Percentiles rank a stretch among this genome's conserved stretches.
These are phyloP conservation scores for Agapornis canus DNA, from an alignment of 2,797 vertebrate species.

Conservation along the genomic window DNA sequence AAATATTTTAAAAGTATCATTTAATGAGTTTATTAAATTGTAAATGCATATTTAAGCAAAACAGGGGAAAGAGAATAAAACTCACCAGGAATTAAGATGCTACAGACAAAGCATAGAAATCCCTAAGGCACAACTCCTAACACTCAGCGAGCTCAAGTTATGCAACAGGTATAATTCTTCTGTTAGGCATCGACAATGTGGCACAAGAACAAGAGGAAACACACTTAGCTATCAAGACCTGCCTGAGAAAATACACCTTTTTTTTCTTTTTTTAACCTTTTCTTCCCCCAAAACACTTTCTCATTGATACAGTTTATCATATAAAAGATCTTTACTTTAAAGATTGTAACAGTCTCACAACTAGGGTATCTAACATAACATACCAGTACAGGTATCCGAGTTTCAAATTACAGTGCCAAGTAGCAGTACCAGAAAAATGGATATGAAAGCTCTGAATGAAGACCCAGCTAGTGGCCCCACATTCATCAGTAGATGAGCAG, in stretches of 20 bases:
- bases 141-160: background rate
- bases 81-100: background rate
- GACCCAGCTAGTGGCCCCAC: background rate
- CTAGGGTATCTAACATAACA: background rate
- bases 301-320: background rate
- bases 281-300: background rate
- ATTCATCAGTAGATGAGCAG: background rate
- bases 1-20: background rate
- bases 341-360: background rate
- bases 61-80: background rate
- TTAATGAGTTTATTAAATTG: background rate
- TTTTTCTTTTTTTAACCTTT: fast-evolving
- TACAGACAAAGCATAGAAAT: background rate
- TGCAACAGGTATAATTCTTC: background rate
- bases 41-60: background rate
- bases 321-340: background rate
- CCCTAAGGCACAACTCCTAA: background rate
- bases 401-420: background rate
- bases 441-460: background rate
- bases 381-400: background rate
- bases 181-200: background rate
- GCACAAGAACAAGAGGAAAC: background rate
- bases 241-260: background rate
- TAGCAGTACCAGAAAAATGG: background rate
- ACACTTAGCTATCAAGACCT: background rate